Percentiles rank a stretch among this genome's conserved stretches.
Conservation (phyloP, 2,113 vertebrate species). For the Haemorhous mexicanus region DNA sequence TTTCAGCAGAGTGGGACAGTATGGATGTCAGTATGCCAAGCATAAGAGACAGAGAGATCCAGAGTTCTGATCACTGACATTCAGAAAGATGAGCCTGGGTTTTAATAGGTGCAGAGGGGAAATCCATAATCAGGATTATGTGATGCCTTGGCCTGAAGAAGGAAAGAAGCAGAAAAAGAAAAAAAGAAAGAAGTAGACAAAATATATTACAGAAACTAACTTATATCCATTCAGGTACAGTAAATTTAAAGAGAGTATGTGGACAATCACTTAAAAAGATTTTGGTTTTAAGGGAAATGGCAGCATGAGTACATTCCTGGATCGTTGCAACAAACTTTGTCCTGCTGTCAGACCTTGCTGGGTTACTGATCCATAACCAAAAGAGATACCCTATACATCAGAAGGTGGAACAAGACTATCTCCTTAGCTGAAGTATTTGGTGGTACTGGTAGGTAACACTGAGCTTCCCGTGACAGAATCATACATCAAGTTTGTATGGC, state of each 20-base stretch:
- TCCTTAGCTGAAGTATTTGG: neutral
- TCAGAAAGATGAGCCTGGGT: neutral
- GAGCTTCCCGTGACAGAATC: neutral
- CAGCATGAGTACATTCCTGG: neutral
- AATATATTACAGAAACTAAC: neutral
- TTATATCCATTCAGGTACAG: neutral
- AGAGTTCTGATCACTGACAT: neutral
- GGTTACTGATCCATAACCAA: neutral
- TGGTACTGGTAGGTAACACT: neutral
- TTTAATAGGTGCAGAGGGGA: neutral
- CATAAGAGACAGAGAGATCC: neutral
- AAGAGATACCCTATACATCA: neutral
- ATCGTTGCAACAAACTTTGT: neutral
- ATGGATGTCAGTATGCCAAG: neutral
- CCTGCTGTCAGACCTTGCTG: neutral
- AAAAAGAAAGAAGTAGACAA: neutral
- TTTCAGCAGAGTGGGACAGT: neutral
- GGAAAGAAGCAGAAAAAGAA: neutral
- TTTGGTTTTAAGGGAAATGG: neutral
- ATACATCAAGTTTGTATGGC: neutral
- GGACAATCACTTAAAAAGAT: neutral
- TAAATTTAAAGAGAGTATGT: neutral
- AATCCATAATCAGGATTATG: neutral
- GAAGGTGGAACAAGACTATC: neutral
- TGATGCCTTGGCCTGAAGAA: neutral